These are phyloP conservation scores for Lagocephalus sceleratus DNA, from an alignment of 2,797 vertebrate species.

Conservation along the genomic window DNA sequence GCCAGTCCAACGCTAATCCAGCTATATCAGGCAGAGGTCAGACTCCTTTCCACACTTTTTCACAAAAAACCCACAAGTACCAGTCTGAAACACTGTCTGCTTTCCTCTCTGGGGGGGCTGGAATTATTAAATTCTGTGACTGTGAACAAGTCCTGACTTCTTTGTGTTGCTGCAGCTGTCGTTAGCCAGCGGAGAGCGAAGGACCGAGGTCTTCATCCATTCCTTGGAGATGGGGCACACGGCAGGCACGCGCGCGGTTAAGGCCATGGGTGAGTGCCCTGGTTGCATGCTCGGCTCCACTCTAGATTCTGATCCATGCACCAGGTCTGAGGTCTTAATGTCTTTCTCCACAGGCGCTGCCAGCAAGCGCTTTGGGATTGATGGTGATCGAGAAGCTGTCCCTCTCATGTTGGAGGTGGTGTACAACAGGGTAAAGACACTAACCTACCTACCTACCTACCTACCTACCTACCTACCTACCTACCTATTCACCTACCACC, in stretches of 20 bases:
- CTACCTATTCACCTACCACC: background rate
- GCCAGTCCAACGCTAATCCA: slow-evolving; percentile 84
- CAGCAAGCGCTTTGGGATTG: slow-evolving; percentile 93
- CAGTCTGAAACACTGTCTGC: background rate
- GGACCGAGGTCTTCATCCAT: slow-evolving; percentile 91
- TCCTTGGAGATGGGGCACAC: slow-evolving; percentile 94
- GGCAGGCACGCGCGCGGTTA: slow-evolving; percentile 89
- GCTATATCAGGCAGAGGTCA: slow-evolving; percentile 93
- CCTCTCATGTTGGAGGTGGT: slow-evolving; percentile 89
- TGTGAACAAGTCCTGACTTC: background rate
- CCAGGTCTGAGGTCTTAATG: slow-evolving; percentile 16
- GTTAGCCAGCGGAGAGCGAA: slow-evolving; percentile 84
- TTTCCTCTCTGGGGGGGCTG: background rate
- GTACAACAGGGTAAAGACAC: slow-evolving; percentile 84
- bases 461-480: too few species aligned
- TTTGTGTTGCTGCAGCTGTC: slow-evolving; percentile 78
- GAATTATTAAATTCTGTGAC: too few species aligned
- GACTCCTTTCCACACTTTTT: background rate
- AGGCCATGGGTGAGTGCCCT: slow-evolving; percentile 87
- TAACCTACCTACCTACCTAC: background rate
- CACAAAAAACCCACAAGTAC: slow-evolving; percentile 2
- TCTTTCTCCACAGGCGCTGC: slow-evolving; percentile 80
- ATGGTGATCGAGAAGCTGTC: slow-evolving; percentile 92
- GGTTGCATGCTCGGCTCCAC: too few species aligned
- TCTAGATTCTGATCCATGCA: background rate